Base-by-base conservation (phyloP, 2,888 invertebrate genomes). In the Caenorhabditis panamensis region DNA sequence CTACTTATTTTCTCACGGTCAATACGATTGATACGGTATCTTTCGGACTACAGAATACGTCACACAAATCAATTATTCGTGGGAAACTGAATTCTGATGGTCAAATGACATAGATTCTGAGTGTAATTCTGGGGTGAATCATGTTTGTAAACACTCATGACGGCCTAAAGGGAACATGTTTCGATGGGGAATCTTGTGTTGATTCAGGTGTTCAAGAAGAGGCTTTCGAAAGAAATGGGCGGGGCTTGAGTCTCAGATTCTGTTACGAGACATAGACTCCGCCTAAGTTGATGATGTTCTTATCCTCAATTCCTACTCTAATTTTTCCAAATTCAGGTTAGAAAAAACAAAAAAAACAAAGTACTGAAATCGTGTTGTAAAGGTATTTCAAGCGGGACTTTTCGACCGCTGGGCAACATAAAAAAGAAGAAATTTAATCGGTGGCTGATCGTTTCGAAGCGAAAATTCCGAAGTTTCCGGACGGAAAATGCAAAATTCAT, bases 291-390 rank as follows among this genome's bases (percentile, higher is more conserved):
- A 3, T 18, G 5, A 2, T 47, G 3, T 47, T 47, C 4, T 18
- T 47, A 9, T 18, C 47, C 3, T 18, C 4, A 18, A 18, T 18
- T 47, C 41, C 13, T 18, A 18, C n/a, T 18, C 18, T 18, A 18
- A 47, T 47, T 2, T 18, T 3, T 18, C 47, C 18, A n/a, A 9
- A 47, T 18, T n/a, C 47, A 41, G 13, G 47, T 47, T n/a, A n/a
- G 47, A 47, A 18, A 18, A 47, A 47, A n/a, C 18, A 4, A 11
- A 47, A 4, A 11, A 47, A 47, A 41, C 31, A 47, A 18, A 18
- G 47, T 47, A 18, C 47, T 47, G 18, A 47, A 47, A 47, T 47
- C 18, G 47, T 47, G 47, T 47, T 47, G 47, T 47, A 47, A 47
- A 47, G 18, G 47, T 47, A 47, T 47, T n/a, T 9, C 4, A 20